Evolutionary conservation across 1,140 invertebrate species (phyloP), one percentile per base, ranked within the genome.

Genomic region (Ganaspis sp.): DNA sequence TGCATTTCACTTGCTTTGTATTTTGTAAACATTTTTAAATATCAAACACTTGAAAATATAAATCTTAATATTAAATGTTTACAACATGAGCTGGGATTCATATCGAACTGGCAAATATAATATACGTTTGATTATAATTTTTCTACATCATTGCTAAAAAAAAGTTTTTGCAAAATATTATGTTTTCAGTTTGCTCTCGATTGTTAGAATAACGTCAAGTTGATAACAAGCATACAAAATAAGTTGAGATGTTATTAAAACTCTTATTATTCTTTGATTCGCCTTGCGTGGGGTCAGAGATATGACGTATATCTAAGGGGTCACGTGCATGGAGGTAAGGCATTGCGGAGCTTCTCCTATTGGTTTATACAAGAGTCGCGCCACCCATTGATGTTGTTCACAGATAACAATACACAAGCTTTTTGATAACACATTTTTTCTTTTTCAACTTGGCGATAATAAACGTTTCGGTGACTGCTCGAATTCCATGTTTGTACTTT

Each of bases 251-350:
- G 58, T 64, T 64, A 29, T 64, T 64, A 64, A 64, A 64, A 29
- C 58, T 29, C 58, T 64, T 64, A 34, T 64, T 64, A 64, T 29
- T 64, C 58, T 26, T 29, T 9, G 23, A 29, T 29, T 64, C 8
- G 58, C 23, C 23, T 64, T 64, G 58, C 58, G 58, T 64, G 23
- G 58, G 58, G 58, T 64, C 58, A 64, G 58, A 64, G 58, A 64
- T 64, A 64, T 64, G 58, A 64, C 58, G 58, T 64, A 29, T 26
- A 8, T 64, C 12, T 12, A 29, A 64, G 11, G 26, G 58, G 58
- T 64, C 58, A 64, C 58, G 58, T 64, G 58, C 23, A 29, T 29
- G 58, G 58, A 64, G 58, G 58, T 64, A 64, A 64, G 23, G 58
- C 58, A 64, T 64, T 21, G 12, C 58, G n/a, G 6, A 29, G 58